phyloP scores from a whole-genome alignment of 2,113 vertebrate genomes.

The Daubentonia madagascariensis region DNA sequence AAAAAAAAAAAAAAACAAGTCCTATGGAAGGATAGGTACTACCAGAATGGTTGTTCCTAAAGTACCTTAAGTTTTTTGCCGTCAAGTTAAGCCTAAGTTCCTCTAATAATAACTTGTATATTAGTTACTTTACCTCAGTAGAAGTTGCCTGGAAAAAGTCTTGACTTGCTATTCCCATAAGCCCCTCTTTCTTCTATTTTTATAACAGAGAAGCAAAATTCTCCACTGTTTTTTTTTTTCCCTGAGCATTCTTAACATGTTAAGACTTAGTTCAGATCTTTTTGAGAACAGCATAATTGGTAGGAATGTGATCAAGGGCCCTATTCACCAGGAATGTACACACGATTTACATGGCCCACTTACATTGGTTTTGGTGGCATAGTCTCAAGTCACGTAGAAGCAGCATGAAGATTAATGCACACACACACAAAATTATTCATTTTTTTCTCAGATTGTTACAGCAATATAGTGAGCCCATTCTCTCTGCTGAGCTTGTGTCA shows the following conservation, averaged over 20 bases:
- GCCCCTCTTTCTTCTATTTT: constrained; percentile 40
- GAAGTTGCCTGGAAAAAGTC: background rate
- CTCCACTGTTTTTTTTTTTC: background rate
- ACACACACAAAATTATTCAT: constrained; percentile 13
- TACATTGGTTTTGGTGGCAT: background rate
- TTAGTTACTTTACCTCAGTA: background rate
- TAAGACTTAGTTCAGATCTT: constrained; percentile 60
- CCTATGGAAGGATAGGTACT: background rate
- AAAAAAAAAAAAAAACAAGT: background rate
- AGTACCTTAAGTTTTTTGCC: background rate
- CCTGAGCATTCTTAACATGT: constrained; percentile 64
- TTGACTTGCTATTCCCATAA: constrained; percentile 40
- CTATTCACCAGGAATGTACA: constrained; percentile 52
- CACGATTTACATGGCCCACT: constrained; percentile 51
- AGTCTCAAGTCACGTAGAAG: constrained; percentile 56
- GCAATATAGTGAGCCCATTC: constrained; percentile 53
- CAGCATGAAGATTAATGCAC: constrained; percentile 54
- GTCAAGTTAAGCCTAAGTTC: background rate
- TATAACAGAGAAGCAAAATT: constrained; percentile 62
- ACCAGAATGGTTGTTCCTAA: constrained; percentile 14
- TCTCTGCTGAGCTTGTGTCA: constrained; percentile 54
- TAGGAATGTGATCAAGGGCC: constrained; percentile 70
- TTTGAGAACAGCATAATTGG: constrained; percentile 60
- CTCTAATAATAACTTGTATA: background rate
- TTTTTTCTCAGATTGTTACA: constrained; percentile 59